Conservation (phyloP, 2,888 invertebrate genomes). For the Pseudanteris insignis region DNA sequence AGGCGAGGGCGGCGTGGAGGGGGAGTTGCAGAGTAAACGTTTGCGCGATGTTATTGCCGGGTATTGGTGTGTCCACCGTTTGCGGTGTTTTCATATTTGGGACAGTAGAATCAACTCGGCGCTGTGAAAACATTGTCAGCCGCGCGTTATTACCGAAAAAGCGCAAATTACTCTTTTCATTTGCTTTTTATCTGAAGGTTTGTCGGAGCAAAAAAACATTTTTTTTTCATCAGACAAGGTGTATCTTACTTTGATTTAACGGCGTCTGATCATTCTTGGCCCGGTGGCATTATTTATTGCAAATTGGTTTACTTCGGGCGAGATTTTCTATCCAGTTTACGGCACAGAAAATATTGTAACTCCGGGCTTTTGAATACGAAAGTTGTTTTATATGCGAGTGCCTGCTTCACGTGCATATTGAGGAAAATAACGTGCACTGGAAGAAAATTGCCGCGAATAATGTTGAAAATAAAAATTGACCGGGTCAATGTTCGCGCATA, state of each 20-base stretch:
- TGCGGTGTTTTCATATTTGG: conserved; percentile 29
- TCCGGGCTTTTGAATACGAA: conserved; percentile 13
- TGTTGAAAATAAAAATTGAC: too few relatives aligned
- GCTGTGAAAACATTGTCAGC: conserved; percentile 27
- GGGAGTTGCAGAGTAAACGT: too few relatives aligned
- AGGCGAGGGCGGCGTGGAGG: too few relatives aligned
- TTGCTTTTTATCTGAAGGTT: conserved; percentile 14
- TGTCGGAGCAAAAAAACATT: too few relatives aligned
- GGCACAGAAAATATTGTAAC: conserved; percentile 21
- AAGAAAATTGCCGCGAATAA: conserved; percentile 9
- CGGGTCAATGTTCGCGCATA: too few relatives aligned
- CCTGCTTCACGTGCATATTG: conserved; percentile 3
- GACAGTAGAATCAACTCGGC: conserved; percentile 12
- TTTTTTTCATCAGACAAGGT: conserved; percentile 11
- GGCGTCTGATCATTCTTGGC: conserved; percentile 23
- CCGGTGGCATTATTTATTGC: conserved; percentile 31
- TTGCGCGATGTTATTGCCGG: conserved; percentile 42
- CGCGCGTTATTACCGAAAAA: neutral
- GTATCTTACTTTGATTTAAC: conserved; percentile 36
- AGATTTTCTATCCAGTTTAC: conserved; percentile 7
- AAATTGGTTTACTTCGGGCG: conserved; percentile 36
- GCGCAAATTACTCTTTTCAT: conserved; percentile 26
- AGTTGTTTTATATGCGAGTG: conserved; percentile 8
- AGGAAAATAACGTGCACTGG: conserved; percentile 6
- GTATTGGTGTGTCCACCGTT: conserved; percentile 15